A percentile compares a stretch with the other conserved stretches of the same genome.
phyloP scores from a whole-genome alignment of 2,888 invertebrate species.

The Hymenopus coronatus region DNA sequence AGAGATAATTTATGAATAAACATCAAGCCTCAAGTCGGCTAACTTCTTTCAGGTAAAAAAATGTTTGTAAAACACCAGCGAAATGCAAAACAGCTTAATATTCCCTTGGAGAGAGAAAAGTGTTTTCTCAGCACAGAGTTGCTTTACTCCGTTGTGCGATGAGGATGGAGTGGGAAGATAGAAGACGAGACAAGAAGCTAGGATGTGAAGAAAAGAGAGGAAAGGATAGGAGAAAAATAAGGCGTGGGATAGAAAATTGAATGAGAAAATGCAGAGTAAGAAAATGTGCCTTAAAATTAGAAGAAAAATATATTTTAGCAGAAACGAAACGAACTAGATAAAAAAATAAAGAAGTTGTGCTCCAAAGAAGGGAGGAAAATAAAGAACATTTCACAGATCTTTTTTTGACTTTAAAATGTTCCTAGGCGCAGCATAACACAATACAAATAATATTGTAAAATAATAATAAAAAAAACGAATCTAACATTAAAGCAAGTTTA shows the following conservation, averaged over 20 bases:
- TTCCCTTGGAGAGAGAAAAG: background rate
- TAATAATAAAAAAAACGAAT: no score
- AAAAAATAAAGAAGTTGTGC: no score
- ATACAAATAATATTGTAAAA: no score
- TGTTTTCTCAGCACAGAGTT: background rate
- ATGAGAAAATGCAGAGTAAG: background rate
- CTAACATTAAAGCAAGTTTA: no score
- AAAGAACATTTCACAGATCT: no score
- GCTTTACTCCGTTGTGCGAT: background rate
- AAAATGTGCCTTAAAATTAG: background rate
- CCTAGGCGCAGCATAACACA: no score
- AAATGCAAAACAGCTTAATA: background rate
- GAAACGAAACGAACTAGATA: no score
- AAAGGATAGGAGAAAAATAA: background rate
- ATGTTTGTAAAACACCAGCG: background rate
- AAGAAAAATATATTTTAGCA: background rate
- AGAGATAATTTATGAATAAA: background rate
- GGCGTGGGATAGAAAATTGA: background rate
- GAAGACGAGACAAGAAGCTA: background rate
- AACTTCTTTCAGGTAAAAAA: background rate
- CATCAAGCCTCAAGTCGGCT: background rate
- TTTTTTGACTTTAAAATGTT: no score
- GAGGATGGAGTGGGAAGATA: background rate
- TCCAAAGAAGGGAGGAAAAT: no score
- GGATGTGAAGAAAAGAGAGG: background rate